phyloP scores from a whole-genome alignment of 2,888 invertebrate species.

The Noctua pronuba region DNA sequence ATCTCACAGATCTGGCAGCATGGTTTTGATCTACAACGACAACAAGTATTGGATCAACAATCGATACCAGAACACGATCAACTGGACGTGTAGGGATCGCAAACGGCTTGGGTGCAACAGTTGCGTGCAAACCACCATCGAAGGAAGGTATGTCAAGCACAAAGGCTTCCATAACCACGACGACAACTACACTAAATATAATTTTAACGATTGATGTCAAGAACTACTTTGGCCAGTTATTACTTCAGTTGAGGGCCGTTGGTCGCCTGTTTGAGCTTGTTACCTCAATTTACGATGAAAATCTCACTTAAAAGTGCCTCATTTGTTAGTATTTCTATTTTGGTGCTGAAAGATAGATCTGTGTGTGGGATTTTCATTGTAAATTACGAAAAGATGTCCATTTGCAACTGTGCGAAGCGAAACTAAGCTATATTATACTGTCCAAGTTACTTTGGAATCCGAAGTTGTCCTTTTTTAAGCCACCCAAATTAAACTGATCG shows the following conservation, averaged over 20 bases:
- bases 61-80: slow-evolving; percentile 87
- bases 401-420: slow-evolving; percentile 11
- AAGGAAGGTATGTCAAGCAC: slow-evolving; percentile 86
- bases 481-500: neutral
- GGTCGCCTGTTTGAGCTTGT: slow-evolving; percentile 35
- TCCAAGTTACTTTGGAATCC: slow-evolving; percentile 4
- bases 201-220: slow-evolving; percentile 85
- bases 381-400: neutral
- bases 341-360: slow-evolving; percentile 1
- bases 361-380: slow-evolving; percentile 24
- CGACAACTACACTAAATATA: slow-evolving; percentile 88
- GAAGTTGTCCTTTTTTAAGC: neutral
- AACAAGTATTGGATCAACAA: slow-evolving; percentile 89
- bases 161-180: slow-evolving; percentile 87
- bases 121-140: slow-evolving; percentile 86
- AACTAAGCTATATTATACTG: neutral
- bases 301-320: slow-evolving; percentile 48
- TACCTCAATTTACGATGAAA: slow-evolving; percentile 19
- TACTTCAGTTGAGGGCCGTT: slow-evolving; percentile 69
- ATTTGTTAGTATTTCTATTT: neutral
- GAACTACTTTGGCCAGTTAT: slow-evolving; percentile 70
- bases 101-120: slow-evolving; percentile 86
- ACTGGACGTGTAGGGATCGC: slow-evolving; percentile 87
- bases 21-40: slow-evolving; percentile 88
- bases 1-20: slow-evolving; percentile 87